Percentiles rank a stretch among this genome's conserved stretches.
phyloP scores from a whole-genome alignment of 1,140 invertebrate genomes.

The Bombus superbus region DNA sequence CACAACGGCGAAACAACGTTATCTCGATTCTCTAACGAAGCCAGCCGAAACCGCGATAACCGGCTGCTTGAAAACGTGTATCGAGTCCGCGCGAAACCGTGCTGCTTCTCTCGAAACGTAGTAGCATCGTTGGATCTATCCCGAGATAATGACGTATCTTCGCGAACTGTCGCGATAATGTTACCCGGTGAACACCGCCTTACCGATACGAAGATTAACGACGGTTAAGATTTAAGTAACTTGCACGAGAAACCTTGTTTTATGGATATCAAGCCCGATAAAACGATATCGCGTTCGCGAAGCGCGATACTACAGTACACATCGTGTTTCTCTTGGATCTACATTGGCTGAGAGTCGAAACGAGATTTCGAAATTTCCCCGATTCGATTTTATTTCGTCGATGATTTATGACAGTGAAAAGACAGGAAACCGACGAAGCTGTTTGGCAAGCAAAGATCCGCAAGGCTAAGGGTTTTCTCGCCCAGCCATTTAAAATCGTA shows the following conservation, averaged over 20 bases:
- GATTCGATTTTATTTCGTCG: background rate
- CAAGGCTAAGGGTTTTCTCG: background rate
- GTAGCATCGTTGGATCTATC: background rate
- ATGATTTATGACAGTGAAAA: slow-evolving; percentile 1
- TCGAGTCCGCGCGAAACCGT: background rate
- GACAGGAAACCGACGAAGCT: background rate
- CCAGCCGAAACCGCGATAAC: slow-evolving; percentile 39
- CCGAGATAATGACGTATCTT: slow-evolving; percentile 34
- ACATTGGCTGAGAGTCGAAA: background rate
- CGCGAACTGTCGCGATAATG: slow-evolving; percentile 15
- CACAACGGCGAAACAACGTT: slow-evolving; percentile 27
- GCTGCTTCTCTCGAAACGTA: background rate
- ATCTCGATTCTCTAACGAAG: slow-evolving; percentile 42
- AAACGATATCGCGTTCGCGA: background rate
- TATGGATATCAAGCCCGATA: background rate
- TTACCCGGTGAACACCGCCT: background rate
- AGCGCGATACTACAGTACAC: background rate
- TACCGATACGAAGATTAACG: slow-evolving; percentile 49
- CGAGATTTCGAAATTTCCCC: background rate
- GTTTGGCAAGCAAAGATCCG: slow-evolving; percentile 1
- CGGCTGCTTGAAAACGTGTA: slow-evolving; percentile 2
- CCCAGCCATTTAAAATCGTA: slow-evolving; percentile 12
- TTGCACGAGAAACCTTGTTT: background rate
- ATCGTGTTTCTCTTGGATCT: background rate
- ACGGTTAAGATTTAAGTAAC: slow-evolving; percentile 27